Evolutionary conservation across 2,797 vertebrate species (phyloP), one percentile per base, ranked within the genome.

Genomic region (Sebastes hubbsi): DNA sequence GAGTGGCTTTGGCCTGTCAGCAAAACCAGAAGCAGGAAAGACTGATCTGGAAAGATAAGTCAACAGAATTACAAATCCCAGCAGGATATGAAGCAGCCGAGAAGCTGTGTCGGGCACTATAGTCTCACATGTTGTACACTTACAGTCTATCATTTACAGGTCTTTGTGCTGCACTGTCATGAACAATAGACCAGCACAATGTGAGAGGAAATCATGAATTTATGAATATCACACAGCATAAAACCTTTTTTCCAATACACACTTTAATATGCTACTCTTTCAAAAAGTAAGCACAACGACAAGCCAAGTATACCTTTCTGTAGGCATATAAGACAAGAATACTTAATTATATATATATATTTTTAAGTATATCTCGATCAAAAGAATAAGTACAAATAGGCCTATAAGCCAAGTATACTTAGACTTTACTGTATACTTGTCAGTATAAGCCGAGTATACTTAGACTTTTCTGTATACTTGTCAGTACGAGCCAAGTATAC

Each of bases 31-130:
- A 58, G 68, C 91, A 90, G 88, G 88, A 91, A 89, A 83, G 81
- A 82, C 78, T 74, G 87, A 92, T 89, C 71, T 69, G 77, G 8
- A 69, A 18, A 77, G 88, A 94, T 91, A 90, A 88, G 91, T 74
- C 82, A 83, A 88, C 76, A 81, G 87, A 85, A 90, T 84, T 91
- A 91, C 66, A 85, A 88, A 92, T 87, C 83, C 77, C 83, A 83
- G 81, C 68, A 77, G 87, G 88, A 88, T 76, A 80, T 88, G 84
- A 86, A 72, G 32, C 74, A 66, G 75, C 38, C 18, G 4, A 66
- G 75, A 72, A 64, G 62, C 81, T 38, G 65, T 55, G 66, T 67
- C 7, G 64, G 63, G 13, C 58, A 11, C 1, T 54, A 24, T 27
- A 32, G 58, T 76, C 61, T 69, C 60, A 64, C 58, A 56, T 71